Percentiles rank a stretch among this genome's conserved stretches.
These are phyloP conservation scores for Allobates femoralis DNA, from an alignment of 2,797 vertebrate species.

Conservation along the genomic window DNA sequence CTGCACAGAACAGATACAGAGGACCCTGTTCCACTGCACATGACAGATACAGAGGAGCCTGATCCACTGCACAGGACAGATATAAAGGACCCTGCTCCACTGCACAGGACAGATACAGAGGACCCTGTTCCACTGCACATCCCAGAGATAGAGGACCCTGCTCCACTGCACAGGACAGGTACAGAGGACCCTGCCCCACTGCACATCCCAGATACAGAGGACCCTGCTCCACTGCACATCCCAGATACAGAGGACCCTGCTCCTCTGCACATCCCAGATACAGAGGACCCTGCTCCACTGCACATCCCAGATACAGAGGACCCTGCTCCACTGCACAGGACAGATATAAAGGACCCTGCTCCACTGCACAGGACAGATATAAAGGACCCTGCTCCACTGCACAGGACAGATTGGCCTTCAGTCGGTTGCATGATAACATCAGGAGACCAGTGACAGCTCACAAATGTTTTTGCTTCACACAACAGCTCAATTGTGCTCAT, in stretches of 20 bases:
- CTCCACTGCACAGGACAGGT: background rate
- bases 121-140: background rate
- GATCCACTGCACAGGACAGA: no score
- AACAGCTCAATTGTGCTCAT: conserved; percentile 47
- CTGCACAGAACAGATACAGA: no score
- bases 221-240: background rate
- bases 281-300: background rate
- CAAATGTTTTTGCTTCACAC: conserved; percentile 21
- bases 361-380: background rate
- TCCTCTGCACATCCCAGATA: background rate
- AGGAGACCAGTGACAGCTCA: conserved; percentile 34
- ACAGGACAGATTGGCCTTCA: background rate
- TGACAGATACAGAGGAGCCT: background rate
- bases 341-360: no score
- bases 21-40: background rate
- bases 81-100: background rate
- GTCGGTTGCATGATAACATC: background rate
- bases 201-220: background rate
- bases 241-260: background rate
- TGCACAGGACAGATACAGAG: background rate
- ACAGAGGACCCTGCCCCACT: background rate
- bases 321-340: no score
- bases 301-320: no score
- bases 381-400: background rate
- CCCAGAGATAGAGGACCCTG: background rate